Evolutionary conservation across 2,888 invertebrate genomes (phyloP).

Genomic region (Chymomyza fuscimana): DNA sequence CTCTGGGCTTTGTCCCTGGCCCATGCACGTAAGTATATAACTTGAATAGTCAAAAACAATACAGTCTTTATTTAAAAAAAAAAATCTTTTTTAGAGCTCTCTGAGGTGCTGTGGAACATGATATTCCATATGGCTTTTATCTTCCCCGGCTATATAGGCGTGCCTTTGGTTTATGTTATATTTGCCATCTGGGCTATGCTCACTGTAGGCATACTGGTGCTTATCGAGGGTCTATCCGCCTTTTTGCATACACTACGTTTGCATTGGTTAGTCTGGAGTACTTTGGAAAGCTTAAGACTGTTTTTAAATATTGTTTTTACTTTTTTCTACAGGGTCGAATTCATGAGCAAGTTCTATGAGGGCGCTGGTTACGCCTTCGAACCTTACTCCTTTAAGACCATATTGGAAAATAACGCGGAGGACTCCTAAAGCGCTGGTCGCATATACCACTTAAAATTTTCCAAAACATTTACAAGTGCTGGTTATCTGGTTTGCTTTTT

Average conservation of each 20-base stretch:
- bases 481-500: slow-evolving; percentile 40
- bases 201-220: slow-evolving; percentile 95
- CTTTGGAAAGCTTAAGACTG: neutral
- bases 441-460: slow-evolving; percentile 25
- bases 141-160: slow-evolving; percentile 83
- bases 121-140: slow-evolving; percentile 88
- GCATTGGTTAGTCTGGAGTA: slow-evolving; percentile 87
- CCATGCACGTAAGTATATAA: slow-evolving; percentile 89
- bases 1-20: slow-evolving; percentile 98
- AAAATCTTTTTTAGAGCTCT: slow-evolving; percentile 85
- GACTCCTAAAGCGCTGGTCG: slow-evolving; percentile 52
- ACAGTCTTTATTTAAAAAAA: too few species aligned
- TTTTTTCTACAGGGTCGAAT: slow-evolving; percentile 88
- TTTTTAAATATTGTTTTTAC: neutral
- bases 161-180: slow-evolving; percentile 87
- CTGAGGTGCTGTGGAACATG: slow-evolving; percentile 96
- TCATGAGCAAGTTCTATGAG: slow-evolving; percentile 96
- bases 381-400: slow-evolving; percentile 92
- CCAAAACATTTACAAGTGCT: slow-evolving; percentile 5
- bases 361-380: slow-evolving; percentile 91
- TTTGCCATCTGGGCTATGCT: slow-evolving; percentile 95
- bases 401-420: slow-evolving; percentile 83
- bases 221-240: slow-evolving; percentile 99
- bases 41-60: neutral
- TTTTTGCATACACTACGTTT: slow-evolving; percentile 98